Evolutionary conservation across 2,888 invertebrate genomes (phyloP).

Genomic region (Rhogogaster chlorosoma): DNA sequence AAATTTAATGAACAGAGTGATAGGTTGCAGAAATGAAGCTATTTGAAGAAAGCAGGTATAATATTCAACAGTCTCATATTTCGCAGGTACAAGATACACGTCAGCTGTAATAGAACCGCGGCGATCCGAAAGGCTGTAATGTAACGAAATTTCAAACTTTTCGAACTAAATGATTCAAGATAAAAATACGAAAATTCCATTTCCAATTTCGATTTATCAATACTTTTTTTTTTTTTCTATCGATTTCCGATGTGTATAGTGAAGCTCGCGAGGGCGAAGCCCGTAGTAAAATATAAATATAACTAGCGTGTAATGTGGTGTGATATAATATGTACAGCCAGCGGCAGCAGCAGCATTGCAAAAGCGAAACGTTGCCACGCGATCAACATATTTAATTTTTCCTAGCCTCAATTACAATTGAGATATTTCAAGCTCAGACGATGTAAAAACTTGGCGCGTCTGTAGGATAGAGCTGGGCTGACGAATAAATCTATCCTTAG

Average conservation of each 20-base stretch:
- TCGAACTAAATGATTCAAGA: neutral
- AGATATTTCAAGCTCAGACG: constrained; percentile 1
- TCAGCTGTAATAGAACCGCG: neutral
- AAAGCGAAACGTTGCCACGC: constrained; percentile 27
- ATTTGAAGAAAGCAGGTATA: neutral
- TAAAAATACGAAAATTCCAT: neutral
- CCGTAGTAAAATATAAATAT: constrained; percentile 4
- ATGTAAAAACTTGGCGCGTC: constrained; percentile 12
- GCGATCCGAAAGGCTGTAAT: neutral
- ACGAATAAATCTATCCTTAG: neutral
- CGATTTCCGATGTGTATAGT: neutral
- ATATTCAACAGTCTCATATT: neutral
- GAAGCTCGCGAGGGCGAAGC: neutral
- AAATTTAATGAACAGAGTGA: neutral
- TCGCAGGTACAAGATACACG: neutral
- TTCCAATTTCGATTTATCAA: neutral
- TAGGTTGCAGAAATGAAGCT: neutral
- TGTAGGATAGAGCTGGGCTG: neutral
- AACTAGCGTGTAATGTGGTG: constrained; percentile 1
- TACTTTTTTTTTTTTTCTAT: neutral
- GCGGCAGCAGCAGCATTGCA: neutral
- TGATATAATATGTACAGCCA: neutral
- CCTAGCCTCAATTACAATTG: constrained; percentile 26
- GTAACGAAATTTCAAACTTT: neutral
- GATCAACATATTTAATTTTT: constrained; percentile 25